phyloP scores from a whole-genome alignment of 2,797 vertebrate genomes.

The Acanthurus leucopareius region DNA sequence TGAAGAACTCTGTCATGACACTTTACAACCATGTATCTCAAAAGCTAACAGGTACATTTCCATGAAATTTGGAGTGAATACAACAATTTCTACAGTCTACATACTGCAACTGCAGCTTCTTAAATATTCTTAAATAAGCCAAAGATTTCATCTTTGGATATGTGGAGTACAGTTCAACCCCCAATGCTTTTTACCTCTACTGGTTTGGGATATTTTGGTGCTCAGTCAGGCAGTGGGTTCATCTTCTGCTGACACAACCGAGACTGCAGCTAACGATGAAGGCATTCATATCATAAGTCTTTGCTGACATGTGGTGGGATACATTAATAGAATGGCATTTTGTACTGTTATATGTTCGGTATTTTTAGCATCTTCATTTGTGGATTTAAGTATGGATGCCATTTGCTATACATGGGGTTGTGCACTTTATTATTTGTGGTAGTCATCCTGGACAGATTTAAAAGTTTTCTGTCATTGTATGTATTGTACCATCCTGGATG shows the following conservation, averaged over 20 bases:
- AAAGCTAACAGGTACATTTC: neutral
- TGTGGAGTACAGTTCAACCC: slow-evolving; percentile 1
- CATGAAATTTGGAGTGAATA: neutral
- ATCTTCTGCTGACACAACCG: slow-evolving; percentile 56
- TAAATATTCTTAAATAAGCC: too few species aligned
- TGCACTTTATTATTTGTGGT: neutral
- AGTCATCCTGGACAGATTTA: neutral
- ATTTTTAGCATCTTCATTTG: neutral
- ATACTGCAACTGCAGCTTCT: neutral
- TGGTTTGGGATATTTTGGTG: slow-evolving; percentile 34
- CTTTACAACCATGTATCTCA: neutral
- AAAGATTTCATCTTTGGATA: neutral
- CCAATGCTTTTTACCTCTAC: neutral
- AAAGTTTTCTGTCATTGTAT: neutral
- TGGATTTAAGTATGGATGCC: neutral
- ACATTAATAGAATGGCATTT: neutral
- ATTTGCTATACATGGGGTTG: neutral
- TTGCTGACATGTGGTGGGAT: slow-evolving; percentile 15
- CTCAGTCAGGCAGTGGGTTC: slow-evolving; percentile 36
- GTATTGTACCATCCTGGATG: neutral
- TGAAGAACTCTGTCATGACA: neutral
- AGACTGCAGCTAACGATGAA: slow-evolving; percentile 8
- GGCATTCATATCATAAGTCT: slow-evolving; percentile 28
- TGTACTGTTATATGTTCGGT: neutral
- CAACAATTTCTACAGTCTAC: neutral